Conservation (phyloP, 2,113 vertebrate genomes). For the Galbula dea region DNA sequence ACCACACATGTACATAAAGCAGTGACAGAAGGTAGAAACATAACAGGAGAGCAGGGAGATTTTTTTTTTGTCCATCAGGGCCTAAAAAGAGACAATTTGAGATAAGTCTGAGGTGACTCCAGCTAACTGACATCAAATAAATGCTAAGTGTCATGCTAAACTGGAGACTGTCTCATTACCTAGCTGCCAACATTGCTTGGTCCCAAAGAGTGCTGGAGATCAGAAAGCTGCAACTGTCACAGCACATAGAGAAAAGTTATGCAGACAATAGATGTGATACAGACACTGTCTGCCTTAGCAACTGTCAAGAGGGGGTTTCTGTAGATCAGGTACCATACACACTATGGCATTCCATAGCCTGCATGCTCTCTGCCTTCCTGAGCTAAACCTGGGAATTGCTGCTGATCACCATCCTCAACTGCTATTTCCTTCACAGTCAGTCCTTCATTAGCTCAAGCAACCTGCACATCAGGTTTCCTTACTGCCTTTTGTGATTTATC, state of each 20-base stretch:
- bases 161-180: not conserved
- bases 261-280: not conserved
- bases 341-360: not conserved
- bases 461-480: not conserved
- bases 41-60: not conserved
- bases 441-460: not conserved
- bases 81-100: not conserved
- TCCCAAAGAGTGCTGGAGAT: not conserved
- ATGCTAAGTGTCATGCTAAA: not conserved
- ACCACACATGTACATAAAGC: not conserved
- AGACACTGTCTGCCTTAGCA: rapidly evolving
- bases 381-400: not conserved
- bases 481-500: rapidly evolving
- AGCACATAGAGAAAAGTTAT: not conserved
- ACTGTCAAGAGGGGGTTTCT: rapidly evolving
- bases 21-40: not conserved
- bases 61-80: not conserved
- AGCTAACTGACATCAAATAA: not conserved
- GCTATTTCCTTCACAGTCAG: not conserved
- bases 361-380: not conserved
- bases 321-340: rapidly evolving
- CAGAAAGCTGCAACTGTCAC: not conserved
- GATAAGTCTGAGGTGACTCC: not conserved
- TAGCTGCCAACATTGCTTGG: not conserved
- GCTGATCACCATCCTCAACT: rapidly evolving